A percentile compares a stretch with the other conserved stretches of the same genome.
These are phyloP conservation scores for Eleginops maclovinus DNA, from an alignment of 2,113 vertebrate species.

Conservation along the genomic window DNA sequence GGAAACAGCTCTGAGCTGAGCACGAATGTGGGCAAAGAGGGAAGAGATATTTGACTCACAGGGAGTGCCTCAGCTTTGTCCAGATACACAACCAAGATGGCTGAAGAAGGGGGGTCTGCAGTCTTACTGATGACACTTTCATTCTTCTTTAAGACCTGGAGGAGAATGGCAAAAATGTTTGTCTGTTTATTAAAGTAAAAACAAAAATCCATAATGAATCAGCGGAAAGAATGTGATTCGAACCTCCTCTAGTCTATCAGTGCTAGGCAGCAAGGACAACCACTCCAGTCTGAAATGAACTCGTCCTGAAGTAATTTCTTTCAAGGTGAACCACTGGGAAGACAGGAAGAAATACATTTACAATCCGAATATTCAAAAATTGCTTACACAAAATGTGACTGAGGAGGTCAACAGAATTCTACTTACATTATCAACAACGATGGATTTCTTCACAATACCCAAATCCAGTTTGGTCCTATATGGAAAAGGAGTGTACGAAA, in stretches of 20 bases:
- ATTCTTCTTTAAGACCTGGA: conserved; percentile 88
- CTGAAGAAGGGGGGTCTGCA: conserved; percentile 87
- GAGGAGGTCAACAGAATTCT: neutral
- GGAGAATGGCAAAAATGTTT: neutral
- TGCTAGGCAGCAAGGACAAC: conserved; percentile 83
- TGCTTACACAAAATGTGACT: neutral
- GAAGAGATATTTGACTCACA: conserved; percentile 73
- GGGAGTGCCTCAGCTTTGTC: conserved; percentile 93
- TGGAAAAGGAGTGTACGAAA: neutral
- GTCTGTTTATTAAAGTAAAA: neutral
- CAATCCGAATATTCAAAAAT: neutral
- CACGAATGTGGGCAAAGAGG: conserved; percentile 7
- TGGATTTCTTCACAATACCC: conserved; percentile 88
- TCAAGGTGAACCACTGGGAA: conserved; percentile 90
- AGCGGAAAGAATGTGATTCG: conserved; percentile 6
- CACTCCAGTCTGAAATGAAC: conserved; percentile 91
- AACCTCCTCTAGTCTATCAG: conserved; percentile 89
- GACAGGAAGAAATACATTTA: neutral
- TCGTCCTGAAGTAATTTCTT: conserved; percentile 85
- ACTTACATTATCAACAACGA: conserved; percentile 89
- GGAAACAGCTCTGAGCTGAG: conserved; percentile 57
- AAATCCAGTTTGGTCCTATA: conserved; percentile 91
- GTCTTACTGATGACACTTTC: conserved; percentile 79
- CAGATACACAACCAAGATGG: conserved; percentile 91
- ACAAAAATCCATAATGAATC: neutral